Percentiles rank a stretch among this genome's conserved stretches.
Evolutionary conservation across 2,797 vertebrate genomes (phyloP).

Genomic region (Gambelia wislizenii): DNA sequence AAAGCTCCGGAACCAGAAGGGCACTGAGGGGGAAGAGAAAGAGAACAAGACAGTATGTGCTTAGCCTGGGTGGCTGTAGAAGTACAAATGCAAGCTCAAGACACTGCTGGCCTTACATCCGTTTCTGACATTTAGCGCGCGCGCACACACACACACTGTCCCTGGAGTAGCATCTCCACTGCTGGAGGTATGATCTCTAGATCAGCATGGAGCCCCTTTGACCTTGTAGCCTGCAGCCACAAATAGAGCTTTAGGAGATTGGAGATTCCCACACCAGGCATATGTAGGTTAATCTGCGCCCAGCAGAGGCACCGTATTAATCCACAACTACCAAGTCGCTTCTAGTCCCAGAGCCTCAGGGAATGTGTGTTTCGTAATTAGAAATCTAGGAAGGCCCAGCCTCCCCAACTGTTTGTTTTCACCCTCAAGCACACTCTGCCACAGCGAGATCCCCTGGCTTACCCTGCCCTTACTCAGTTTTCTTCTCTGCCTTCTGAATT

Average conservation of each 20-base stretch:
- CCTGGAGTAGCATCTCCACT: not conserved
- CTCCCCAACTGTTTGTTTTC: not conserved
- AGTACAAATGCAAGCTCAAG: not conserved
- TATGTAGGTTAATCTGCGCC: constrained; percentile 28
- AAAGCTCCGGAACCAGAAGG: constrained; percentile 74
- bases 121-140: no score
- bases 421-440: not conserved
- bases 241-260: not conserved
- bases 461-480: not conserved
- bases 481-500: not conserved
- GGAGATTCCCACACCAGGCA: not conserved
- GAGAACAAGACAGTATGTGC: constrained; percentile 49
- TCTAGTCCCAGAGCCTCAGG: not conserved
- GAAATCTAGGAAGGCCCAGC: not conserved
- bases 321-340: constrained; percentile 6
- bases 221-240: not conserved
- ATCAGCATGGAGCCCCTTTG: not conserved
- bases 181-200: not conserved
- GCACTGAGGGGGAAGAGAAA: constrained; percentile 56
- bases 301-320: constrained; percentile 13
- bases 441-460: not conserved
- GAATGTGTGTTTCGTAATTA: not conserved
- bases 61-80: constrained; percentile 43
- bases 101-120: not conserved
- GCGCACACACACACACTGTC: no score